Base-by-base conservation (phyloP, 2,113 vertebrate genomes). In the Panthera tigris region DNA sequence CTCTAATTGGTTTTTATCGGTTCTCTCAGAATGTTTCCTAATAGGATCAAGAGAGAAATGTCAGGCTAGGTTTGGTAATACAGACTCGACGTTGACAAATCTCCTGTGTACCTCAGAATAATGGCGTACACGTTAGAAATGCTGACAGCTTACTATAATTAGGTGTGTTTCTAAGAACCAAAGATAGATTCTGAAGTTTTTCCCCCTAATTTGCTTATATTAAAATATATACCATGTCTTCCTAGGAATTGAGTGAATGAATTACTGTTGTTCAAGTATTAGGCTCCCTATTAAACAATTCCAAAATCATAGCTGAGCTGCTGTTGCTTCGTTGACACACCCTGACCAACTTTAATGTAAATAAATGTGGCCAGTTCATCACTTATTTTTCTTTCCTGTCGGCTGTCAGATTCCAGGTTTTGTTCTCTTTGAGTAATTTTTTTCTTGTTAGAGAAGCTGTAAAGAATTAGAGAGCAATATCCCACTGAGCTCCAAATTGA, bases 351-450 rank as follows among this genome's bases (percentile, higher is more conserved):
- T 79, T 68, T 71, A 81, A 39, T 50, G 10, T 76, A 39, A 81
- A 89, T 89, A 93, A 89, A 50, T 50, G 71, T 89, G 57, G 36
- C 57, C 65, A 66, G 23, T 78, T 71, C 78, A 50, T 94, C 57
- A 83, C 25, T 74, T 78, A 7, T 13, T 74, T 61, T 36, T 57
- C 36, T 94, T 48, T 55, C 45, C 71, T 91, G 55, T 57, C 39
- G 89, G 19, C 89, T 80, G 4, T 63, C 87, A 80, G 36, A 23
- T 65, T 93, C 61, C n/a, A 27, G 7, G 7, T 89, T 95, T 91
- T 85, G 41, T 85, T 93, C 61, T 91, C 3, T 66, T 91, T 91
- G 48, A 89, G 45, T 97, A 61, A 66, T 79, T 82, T 81, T 87
- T 41, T 73, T 94, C 27, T 66, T 80, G 71, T 90, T 71, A 10